A percentile compares a stretch with the other conserved stretches of the same genome.
Evolutionary conservation across 2,797 vertebrate species (phyloP).

Genomic region (Chiroxiphia lanceolata): DNA sequence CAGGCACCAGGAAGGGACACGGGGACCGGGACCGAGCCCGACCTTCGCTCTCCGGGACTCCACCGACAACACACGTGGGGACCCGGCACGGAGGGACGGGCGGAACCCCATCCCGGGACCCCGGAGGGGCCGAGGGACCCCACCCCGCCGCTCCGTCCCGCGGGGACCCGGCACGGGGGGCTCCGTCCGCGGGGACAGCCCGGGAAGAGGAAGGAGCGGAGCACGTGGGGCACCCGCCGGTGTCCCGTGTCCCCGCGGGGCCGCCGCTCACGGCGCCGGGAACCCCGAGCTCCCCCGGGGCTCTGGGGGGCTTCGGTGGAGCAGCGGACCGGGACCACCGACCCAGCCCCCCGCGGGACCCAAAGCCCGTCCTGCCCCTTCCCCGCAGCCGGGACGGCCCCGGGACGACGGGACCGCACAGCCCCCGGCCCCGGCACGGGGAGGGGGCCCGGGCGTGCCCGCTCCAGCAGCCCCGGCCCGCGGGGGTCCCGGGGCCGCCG

Average conservation of each 20-base stretch:
- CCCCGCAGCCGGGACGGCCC: not conserved
- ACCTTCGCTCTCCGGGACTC: not conserved
- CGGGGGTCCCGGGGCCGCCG: not conserved
- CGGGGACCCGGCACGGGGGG: accelerated
- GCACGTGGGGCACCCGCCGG: not conserved
- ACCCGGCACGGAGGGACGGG: accelerated
- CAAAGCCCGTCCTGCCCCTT: not conserved
- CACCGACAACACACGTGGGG: not conserved
- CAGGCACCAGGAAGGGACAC: not conserved
- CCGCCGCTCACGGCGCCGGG: not conserved
- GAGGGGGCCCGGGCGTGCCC: not conserved
- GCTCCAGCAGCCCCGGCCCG: no score
- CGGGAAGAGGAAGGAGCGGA: not conserved
- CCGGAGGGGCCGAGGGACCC: not conserved
- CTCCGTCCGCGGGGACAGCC: not conserved
- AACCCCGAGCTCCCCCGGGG: no score
- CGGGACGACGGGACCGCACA: not conserved
- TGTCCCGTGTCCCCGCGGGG: not conserved
- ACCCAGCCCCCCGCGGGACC: not conserved
- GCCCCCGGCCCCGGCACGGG: not conserved
- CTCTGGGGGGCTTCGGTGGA: no score
- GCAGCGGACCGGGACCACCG: not conserved
- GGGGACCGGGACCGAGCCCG: not conserved
- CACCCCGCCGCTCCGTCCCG: accelerated
- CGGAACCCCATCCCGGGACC: not conserved